Evolutionary conservation across 2,113 vertebrate genomes (phyloP), one percentile per base, ranked within the genome.

Genomic region (Hoplias malabaricus): DNA sequence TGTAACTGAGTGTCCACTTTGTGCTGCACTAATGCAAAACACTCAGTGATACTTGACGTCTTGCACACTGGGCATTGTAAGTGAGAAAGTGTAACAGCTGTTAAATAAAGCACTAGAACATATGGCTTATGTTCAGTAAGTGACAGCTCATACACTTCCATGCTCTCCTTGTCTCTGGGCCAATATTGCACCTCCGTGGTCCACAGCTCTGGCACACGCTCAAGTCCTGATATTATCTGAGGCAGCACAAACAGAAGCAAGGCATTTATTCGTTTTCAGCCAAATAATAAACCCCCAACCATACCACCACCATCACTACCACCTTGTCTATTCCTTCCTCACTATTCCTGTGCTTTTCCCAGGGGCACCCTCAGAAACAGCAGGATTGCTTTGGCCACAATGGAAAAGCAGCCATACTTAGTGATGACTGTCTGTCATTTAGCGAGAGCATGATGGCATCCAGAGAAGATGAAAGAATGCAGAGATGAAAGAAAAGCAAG

Each of bases 161-260:
- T 29, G 27, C 33, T 31, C 12, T 12, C 34, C 23, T 23, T 34
- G 23, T 73, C 21, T 42, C n/a, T 10, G 12, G 29, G 12, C 48
- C 56, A 33, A 19, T 42, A 23, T 19, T 68, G 13, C 29, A 43
- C 43, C n/a, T 54, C 57, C 31, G 25, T 34, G 29, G 2, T 66
- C 19, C 9, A 46, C n/a, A 23, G 19, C 31, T 73, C n/a, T 89
- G 88, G 86, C 86, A 81, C 84, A 67, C 14, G 43, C 48, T 83
- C 83, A 79, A 73, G 46, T 77, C 36, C 79, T 84, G 89, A 90
- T 90, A 66, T 67, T 79, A 91, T 92, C 89, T 85, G 66, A 48
- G 48, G 42, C 68, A 73, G 79, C 75, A 75, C 82, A 72, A 79
- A 87, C 80, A 84, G 46, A 48, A 56, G 69, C 79, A 80, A 70